Evolutionary conservation across 2,113 vertebrate genomes (phyloP).

Genomic region (Sclerurus mexicanus): DNA sequence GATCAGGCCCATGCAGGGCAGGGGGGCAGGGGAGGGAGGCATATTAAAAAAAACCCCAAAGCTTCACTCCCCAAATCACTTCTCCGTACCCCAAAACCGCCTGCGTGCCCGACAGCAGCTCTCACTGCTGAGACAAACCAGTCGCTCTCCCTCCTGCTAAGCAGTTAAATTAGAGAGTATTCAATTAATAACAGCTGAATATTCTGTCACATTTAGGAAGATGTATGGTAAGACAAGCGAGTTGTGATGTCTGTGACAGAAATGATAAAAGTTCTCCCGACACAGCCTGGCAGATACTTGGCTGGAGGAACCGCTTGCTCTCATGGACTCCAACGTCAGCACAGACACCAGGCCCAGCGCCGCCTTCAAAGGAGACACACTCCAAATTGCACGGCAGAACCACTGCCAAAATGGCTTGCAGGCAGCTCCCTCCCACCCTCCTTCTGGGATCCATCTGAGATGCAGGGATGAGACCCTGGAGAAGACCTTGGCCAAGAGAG

Average conservation of each 20-base stretch:
- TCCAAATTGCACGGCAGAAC: conserved; percentile 16
- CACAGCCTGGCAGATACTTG: conserved; percentile 88
- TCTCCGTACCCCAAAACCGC: not conserved
- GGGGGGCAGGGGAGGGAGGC: rapidly evolving
- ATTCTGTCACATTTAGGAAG: conserved; percentile 92
- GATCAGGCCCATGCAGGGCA: not conserved
- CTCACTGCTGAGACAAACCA: conserved; percentile 72
- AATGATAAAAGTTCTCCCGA: conserved; percentile 90
- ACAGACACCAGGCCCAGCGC: conserved; percentile 78
- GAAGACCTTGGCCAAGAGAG: not conserved
- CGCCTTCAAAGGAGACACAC: conserved; percentile 54
- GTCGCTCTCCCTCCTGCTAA: conserved; percentile 72
- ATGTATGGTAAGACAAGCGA: conserved; percentile 94
- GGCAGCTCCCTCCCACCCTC: conserved; percentile 22
- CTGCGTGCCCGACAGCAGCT: conserved; percentile 17
- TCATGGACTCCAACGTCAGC: conserved; percentile 75
- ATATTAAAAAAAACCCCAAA: not conserved
- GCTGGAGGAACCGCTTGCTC: conserved; percentile 70
- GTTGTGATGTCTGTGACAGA: conserved; percentile 95
- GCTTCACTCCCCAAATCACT: not conserved
- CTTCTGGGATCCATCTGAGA: conserved; percentile 16
- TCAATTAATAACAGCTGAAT: conserved; percentile 94
- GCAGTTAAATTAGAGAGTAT: conserved; percentile 87
- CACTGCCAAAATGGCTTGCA: conserved; percentile 53
- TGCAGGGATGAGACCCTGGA: not conserved